Conservation (phyloP, 53 echinoderm and acorn worm species). For the Echinometra lucunter region DNA sequence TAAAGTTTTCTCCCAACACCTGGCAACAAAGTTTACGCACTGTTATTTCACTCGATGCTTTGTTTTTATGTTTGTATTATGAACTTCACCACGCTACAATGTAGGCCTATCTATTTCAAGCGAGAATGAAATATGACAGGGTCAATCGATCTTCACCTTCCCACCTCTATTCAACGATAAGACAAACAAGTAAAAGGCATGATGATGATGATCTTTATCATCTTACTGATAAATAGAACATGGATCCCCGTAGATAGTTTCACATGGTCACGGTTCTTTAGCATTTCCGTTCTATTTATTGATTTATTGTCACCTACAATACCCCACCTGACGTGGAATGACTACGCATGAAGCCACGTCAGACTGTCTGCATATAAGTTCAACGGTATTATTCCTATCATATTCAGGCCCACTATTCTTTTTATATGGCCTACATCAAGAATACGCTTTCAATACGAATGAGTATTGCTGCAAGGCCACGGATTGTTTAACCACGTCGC, state of each 20-base stretch:
- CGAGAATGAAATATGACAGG: not conserved
- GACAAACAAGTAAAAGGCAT: not conserved
- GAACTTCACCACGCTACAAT: not conserved
- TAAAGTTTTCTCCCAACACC: not conserved
- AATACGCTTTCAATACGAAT: not conserved
- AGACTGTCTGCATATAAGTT: not conserved
- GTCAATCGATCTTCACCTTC: not conserved
- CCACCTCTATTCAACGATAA: not conserved
- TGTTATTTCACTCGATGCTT: not conserved
- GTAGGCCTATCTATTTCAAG: not conserved
- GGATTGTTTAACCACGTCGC: slow-evolving; percentile 47
- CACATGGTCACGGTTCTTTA: not conserved
- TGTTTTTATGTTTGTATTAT: not conserved
- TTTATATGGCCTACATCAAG: not conserved
- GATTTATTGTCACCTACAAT: not conserved
- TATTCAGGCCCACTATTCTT: not conserved
- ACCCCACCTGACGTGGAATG: no score
- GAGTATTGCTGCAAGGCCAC: not conserved
- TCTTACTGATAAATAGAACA: not conserved
- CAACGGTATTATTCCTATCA: not conserved
- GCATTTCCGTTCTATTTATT: not conserved
- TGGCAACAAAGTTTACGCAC: not conserved
- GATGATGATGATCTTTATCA: not conserved
- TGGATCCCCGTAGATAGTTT: not conserved
- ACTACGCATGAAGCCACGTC: not conserved